Conservation (phyloP, 2,113 vertebrate species). For the Callospermophilus lateralis region DNA sequence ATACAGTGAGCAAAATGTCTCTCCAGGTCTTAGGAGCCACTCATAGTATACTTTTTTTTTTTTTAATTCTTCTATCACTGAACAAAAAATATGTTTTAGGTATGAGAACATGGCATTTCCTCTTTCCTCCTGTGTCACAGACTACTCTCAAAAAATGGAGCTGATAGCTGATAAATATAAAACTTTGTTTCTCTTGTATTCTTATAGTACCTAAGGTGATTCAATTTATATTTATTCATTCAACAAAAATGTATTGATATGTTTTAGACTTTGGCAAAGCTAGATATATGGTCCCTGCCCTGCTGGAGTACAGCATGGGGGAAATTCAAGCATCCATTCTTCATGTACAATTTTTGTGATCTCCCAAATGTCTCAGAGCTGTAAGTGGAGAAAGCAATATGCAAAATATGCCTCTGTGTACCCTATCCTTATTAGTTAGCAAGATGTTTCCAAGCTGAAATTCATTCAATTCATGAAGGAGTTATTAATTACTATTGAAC, state of each 20-base stretch:
- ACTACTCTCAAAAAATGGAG: neutral
- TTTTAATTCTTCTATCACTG: neutral
- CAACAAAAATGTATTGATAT: neutral
- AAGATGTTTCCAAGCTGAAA: conserved; percentile 43
- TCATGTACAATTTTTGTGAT: neutral
- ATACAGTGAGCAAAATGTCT: neutral
- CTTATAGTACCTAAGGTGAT: neutral
- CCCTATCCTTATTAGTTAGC: neutral
- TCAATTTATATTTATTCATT: conserved; percentile 41
- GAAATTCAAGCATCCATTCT: neutral
- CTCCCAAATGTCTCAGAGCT: neutral
- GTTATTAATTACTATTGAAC: conserved; percentile 64
- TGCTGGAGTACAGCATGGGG: neutral
- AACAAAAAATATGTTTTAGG: neutral
- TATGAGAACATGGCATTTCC: neutral
- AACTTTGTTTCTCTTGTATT: conserved; percentile 21
- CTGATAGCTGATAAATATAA: neutral
- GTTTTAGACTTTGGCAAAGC: neutral
- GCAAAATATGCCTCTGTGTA: neutral
- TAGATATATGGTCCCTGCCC: neutral
- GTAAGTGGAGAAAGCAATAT: neutral
- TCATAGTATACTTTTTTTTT: neutral
- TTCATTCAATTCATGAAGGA: neutral
- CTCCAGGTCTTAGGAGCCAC: neutral
- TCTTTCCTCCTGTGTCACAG: neutral